Evolutionary conservation across 2,113 vertebrate species (phyloP), one percentile per base, ranked within the genome.

Genomic region (Paedocypris sp.): DNA sequence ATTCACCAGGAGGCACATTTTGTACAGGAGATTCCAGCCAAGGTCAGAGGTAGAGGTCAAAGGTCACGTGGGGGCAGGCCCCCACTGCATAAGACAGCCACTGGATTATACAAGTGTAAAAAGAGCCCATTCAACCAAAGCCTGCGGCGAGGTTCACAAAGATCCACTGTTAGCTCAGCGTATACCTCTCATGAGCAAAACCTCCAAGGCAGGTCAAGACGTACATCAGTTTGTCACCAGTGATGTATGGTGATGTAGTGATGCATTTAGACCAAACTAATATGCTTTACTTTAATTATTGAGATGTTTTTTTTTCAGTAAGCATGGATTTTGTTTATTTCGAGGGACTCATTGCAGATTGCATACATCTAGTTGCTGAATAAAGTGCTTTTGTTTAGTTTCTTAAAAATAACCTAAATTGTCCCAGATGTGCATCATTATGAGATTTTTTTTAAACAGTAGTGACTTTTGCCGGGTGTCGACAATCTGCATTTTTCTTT

Each of bases 61-160:
- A 64, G 85, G 78, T 81, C 75, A 52, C n/a, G n/a, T 11, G 26
- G 73, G 64, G 81, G 81, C 32, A 78, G 79, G 78, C 68, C 77
- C 78, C 23, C 3, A 26, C 45, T 67, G 78, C 51, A 51, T 18
- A 74, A 76, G 76, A 80, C 77, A 70, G 77, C 80, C 78, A 70
- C 73, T 80, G 81, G 82, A 86, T 83, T 83, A 86, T 79, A 82
- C 75, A 80, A 84, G 79, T 84, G 77, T 79, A 83, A 83, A 87
- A 86, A 80, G 81, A 80, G 71, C 73, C 79, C 75, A 85, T 87
- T 87, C 79, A 86, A 67, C 61, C 29, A n/a, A 67, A 69, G 73
- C 75, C 70, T 72, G 70, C 72, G 62, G 75, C 73, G 64, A 76
- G 77, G 78, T 82, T 82, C 74, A 83, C 82, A 87, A 82, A 83